Base-by-base conservation (phyloP, 2,888 invertebrate genomes). In the Lepidonotus clava region DNA sequence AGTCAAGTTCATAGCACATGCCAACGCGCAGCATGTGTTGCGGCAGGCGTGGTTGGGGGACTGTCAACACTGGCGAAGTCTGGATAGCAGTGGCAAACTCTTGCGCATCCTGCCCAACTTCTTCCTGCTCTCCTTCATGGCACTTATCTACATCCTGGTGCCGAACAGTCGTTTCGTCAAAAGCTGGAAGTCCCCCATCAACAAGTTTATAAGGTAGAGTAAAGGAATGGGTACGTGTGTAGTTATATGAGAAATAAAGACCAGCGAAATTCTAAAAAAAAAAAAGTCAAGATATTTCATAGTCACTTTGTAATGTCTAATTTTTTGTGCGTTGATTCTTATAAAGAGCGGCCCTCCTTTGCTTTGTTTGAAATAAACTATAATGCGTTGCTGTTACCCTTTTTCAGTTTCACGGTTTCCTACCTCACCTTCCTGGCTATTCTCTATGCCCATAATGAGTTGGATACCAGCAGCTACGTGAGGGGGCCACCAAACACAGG, bases 1-100 rank as follows among this genome's bases (percentile, higher is more conserved):
- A n/a, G n/a, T n/a, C n/a, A n/a, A 91, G 89, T 96, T 96, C 90
- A 96, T 96, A 0, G 96, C 96, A 0, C 96, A 96, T 93, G 95
- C 96, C 0, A 96, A 96, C 91, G 95, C 96, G 1, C 96, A 96
- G 91, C 96, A 96, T 94, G 91, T 95, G 11, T 90, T 96, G 80
- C 95, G 96, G 90, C 94, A 95, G 2, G 95, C 95, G 85, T 96
- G 96, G 96, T 93, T 95, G 18, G 96, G 95, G 0, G 94, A 95
- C 61, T 95, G 95, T 95, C 93, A 95, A 91, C 88, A 94, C 87
- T 96, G 96, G 96, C 94, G 94, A 87, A 91, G 92, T 67, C 95
- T 94, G 89, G 93, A 93, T 0, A 87, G 89, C 8, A 56, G 92
- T 40, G 86, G 86, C 51, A 95, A 95, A 91, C 90, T 92, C 14